Evolutionary conservation across 1,140 invertebrate species (phyloP).

Genomic region (Zaprionus africanus): DNA sequence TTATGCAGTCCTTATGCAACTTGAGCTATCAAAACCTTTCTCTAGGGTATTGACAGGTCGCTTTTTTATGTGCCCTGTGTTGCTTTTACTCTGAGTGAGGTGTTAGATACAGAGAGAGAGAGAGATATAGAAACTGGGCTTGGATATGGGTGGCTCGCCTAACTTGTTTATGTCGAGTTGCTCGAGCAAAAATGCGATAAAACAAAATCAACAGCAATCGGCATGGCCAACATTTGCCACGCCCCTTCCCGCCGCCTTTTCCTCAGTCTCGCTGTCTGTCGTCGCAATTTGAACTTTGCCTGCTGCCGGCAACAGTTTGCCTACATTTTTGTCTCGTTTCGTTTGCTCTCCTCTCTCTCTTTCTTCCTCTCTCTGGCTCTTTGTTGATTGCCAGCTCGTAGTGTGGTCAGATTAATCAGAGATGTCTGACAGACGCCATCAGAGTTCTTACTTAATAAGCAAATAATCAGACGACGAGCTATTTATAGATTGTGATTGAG

Average conservation of each 20-base stretch:
- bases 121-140: background rate
- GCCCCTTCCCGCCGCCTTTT: background rate
- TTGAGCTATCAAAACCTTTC: background rate
- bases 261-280: background rate
- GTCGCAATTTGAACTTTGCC: conserved; percentile 27
- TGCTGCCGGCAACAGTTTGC: conserved; percentile 21
- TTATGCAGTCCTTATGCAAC: background rate
- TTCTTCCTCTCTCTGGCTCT: background rate
- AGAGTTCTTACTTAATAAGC: conserved; percentile 36
- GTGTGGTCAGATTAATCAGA: conserved; percentile 41
- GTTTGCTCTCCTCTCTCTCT: background rate
- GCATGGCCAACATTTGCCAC: background rate
- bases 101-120: background rate
- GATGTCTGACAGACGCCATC: conserved; percentile 31
- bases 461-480: conserved; percentile 27
- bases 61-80: background rate
- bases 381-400: conserved; percentile 30
- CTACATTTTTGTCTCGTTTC: background rate
- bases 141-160: background rate
- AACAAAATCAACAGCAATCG: conserved; percentile 38
- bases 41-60: conserved; percentile 1
- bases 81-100: background rate
- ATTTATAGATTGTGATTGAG: conserved; percentile 39
- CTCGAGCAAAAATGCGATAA: conserved; percentile 19
- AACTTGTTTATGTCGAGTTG: conserved; percentile 36